phyloP scores from a whole-genome alignment of 2,888 invertebrate genomes.

The Crocallis elinguaria region DNA sequence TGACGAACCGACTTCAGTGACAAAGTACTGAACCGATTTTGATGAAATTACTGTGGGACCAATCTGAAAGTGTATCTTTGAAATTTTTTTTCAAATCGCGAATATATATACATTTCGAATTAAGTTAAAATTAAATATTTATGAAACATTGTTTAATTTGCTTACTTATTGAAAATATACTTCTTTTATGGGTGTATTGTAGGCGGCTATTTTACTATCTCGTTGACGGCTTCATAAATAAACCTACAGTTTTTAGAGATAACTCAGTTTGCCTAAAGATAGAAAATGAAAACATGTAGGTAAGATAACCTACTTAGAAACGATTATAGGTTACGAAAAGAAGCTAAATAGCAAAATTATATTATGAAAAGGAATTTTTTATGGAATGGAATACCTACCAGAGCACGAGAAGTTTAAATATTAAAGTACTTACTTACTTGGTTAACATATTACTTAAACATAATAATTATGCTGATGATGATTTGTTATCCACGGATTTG shows the following conservation, averaged over 20 bases:
- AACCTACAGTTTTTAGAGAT: not conserved
- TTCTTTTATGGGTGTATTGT: not conserved
- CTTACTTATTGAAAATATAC: not conserved
- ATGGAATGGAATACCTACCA: not conserved
- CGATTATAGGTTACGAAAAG: not conserved
- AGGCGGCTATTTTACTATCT: not conserved
- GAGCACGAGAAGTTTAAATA: not conserved
- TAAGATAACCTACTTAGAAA: not conserved
- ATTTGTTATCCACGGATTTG: too few species aligned
- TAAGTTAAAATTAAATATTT: too few species aligned
- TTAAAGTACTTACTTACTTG: too few species aligned
- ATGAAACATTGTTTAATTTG: too few species aligned
- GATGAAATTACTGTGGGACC: too few species aligned
- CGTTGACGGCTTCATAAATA: not conserved
- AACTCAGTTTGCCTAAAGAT: conserved; percentile 4
- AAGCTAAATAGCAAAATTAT: not conserved
- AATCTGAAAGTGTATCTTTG: too few species aligned
- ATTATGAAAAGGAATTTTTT: not conserved
- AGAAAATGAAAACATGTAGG: not conserved
- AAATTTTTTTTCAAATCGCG: too few species aligned
- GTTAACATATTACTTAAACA: too few species aligned
- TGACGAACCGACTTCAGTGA: too few species aligned
- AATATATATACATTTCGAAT: too few species aligned
- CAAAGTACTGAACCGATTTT: too few species aligned
- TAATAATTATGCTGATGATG: too few species aligned